Evolutionary conservation across 2,113 vertebrate genomes (phyloP), one percentile per base, ranked within the genome.

Genomic region (Platichthys flesus): DNA sequence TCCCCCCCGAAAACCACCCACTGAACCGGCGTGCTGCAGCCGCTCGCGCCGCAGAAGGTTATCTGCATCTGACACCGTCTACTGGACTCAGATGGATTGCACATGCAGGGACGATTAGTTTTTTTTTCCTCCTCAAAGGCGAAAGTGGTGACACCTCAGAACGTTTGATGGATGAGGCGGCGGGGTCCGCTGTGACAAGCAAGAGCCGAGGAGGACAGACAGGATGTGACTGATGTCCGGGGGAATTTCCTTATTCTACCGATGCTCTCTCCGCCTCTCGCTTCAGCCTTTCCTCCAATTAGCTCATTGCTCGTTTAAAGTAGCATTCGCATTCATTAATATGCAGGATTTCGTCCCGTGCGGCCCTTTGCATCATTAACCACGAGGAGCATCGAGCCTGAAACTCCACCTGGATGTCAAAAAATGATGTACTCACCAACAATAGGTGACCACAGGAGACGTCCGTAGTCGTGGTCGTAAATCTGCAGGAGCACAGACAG

Each of bases 91-190:
- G 85, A 93, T 90, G 85, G 87, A 92, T 92, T 31, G 76, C 66
- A 60, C 79, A 69, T 83, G 81, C 84, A 51, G 63, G 20, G 70
- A 82, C 75, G 67, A 87, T 87, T 88, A 7, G 31, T 89, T 67
- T 81, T 87, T 79, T 83, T 65, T 73, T 82, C 47, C 42, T 55
- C 59, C 72, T 82, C 62, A 81, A 72, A 83, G 55, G 73, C 74
- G 20, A 51, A 64, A 64, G 79, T n/a, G 42, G 67, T 89, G 91
- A 85, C 90, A 89, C 80, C 65, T 79, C 73, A 54, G 79, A 86
- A 83, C 78, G 63, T 82, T 83, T 93, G 92, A 92, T 90, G 86
- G 90, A 93, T 93, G 82, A 90, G 87, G 76, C 61, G 76, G 63
- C 68, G 69, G 78, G 26, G 83, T 78, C 62, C 55, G 70, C 74